Conservation (phyloP, 1,140 invertebrate genomes). For the Ooceraea biroi region DNA sequence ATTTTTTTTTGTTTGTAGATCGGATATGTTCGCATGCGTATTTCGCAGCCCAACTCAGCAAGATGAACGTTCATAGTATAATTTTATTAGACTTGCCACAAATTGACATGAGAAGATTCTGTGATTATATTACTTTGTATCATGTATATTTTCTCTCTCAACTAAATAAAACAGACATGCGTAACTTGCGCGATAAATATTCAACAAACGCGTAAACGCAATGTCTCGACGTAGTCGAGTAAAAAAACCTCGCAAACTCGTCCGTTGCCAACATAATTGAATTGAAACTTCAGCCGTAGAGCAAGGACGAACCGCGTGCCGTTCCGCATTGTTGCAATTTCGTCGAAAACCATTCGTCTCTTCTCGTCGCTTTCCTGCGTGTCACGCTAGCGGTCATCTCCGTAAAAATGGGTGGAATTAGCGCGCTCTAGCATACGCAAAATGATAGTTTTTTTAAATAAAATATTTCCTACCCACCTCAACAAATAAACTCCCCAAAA, state of each 20-base stretch:
- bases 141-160: no score
- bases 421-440: neutral
- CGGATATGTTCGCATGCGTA: no score
- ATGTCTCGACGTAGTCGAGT: neutral
- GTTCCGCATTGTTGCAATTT: conserved; percentile 23
- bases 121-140: no score
- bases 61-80: no score
- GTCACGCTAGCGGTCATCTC: neutral
- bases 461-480: no score
- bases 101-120: no score
- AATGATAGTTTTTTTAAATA: neutral
- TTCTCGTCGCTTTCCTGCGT: neutral
- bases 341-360: conserved; percentile 14
- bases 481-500: neutral
- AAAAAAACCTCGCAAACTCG: conserved; percentile 23
- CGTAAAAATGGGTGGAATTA: neutral
- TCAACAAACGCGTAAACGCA: conserved; percentile 4
- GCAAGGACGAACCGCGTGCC: conserved; percentile 44
- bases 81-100: no score
- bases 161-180: no score
- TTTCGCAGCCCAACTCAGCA: no score
- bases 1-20: no score
- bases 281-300: conserved; percentile 54
- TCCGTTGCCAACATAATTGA: conserved; percentile 47
- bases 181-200: conserved; percentile 6